Conservation (phyloP, 2,888 invertebrate genomes). For the Cerastis leucographa region DNA sequence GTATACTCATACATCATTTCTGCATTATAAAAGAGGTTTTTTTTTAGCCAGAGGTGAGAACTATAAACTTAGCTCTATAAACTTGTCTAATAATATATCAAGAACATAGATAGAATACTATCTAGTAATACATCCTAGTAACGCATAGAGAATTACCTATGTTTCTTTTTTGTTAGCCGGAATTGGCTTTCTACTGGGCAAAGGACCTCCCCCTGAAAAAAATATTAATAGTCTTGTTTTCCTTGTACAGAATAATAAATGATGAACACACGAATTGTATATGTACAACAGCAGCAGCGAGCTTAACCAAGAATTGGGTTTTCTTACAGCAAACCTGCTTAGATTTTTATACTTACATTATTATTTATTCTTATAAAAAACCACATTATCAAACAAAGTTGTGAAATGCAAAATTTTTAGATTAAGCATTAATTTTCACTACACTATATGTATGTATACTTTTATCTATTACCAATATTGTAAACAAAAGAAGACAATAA, state of each 20-base stretch:
- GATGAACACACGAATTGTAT: too few relatives aligned
- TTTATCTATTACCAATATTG: not conserved
- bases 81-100: conserved; percentile 7
- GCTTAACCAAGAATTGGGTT: too few relatives aligned
- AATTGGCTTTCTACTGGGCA: not conserved
- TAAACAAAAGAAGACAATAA: not conserved
- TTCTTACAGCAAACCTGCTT: too few relatives aligned
- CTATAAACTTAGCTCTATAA: conserved; percentile 16
- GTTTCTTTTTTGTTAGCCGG: not conserved
- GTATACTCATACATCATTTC: not conserved
- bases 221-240: too few relatives aligned
- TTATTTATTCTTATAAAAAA: not conserved
- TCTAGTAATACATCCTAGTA: not conserved
- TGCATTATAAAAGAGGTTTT: conserved; percentile 7
- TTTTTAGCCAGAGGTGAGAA: conserved; percentile 20
- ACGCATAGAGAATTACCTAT: not conserved
- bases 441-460: not conserved
- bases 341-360: too few relatives aligned
- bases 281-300: too few relatives aligned
- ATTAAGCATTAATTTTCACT: not conserved
- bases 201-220: not conserved
- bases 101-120: not conserved
- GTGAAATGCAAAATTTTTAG: not conserved
- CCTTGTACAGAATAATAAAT: too few relatives aligned
- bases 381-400: not conserved